Base-by-base conservation (phyloP, 2,888 invertebrate genomes). In the Lycocerus yunnanus region DNA sequence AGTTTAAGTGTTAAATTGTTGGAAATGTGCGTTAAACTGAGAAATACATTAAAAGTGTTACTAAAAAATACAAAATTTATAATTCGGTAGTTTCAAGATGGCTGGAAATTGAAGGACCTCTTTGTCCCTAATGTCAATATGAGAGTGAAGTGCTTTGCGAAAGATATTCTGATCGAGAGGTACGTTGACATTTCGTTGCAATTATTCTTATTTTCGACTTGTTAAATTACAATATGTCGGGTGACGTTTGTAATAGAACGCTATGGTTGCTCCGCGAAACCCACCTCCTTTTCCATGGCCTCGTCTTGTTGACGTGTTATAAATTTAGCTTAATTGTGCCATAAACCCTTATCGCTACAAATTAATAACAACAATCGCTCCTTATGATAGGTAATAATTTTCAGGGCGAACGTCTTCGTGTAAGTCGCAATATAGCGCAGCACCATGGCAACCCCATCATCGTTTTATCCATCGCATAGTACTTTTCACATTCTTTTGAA, bases 31-130 rank as follows among this genome's bases (percentile, higher is more conserved):
- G 76, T 76, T 68, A 69, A 68, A 65, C 66, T 71, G 73, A 68
- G 71, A 75, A 78, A 78, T 79, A 81, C 81, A 80, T 74, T 77
- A 79, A 82, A 80, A 78, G 78, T 72, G 73, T 79, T 78, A 79
- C 78, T 82, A 83, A 83, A 82, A 84, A 84, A 83, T 82, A 81
- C 82, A 78, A 79, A 80, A 71, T 71, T 71, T 70, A 77, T 69
- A 67, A 77, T 76, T 77, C 74, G 74, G 77, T 72, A 72, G 78
- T 79, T 83, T 83, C 92, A 92, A 92, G 91, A 92, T 92, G 92
- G 92, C 92, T 91, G 92, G 90, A 89, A 90, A 90, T 91, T 92
- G 91, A 91, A 90, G 90, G 90, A 90, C 89, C 88, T 90, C 90
- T 90, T 91, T 90, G 90, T 91, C 89, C 87, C 89, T 89, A 89